A percentile compares a stretch with the other conserved stretches of the same genome.
These are phyloP conservation scores for Gymnogyps californianus DNA, from an alignment of 2,113 vertebrate species.

Conservation along the genomic window DNA sequence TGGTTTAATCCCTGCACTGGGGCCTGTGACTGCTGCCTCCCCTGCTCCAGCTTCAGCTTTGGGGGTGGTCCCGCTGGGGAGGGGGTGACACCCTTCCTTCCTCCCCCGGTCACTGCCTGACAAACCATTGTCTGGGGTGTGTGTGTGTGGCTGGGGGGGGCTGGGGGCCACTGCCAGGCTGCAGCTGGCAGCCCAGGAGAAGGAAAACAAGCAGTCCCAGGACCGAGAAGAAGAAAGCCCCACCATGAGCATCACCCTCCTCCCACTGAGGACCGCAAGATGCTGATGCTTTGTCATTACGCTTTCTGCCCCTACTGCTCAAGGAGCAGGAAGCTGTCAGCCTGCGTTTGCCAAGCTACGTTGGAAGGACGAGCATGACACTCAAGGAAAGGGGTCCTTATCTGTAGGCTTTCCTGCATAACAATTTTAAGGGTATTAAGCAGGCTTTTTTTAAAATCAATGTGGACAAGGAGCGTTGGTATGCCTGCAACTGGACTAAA, in stretches of 20 bases:
- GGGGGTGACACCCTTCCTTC: background rate
- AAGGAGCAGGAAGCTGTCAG: background rate
- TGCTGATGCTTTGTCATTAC: background rate
- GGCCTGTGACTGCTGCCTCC: no score
- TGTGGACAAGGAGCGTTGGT: background rate
- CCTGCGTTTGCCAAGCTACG: fast-evolving
- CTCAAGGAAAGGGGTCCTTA: background rate
- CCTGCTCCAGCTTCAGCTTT: background rate
- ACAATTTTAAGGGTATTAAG: background rate
- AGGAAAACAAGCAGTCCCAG: background rate
- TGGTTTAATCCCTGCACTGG: background rate
- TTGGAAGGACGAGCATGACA: background rate
- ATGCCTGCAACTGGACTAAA: background rate
- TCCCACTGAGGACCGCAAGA: background rate
- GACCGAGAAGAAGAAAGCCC: background rate
- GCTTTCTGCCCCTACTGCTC: background rate
- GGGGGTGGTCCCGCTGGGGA: fast-evolving
- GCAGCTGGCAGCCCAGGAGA: background rate
- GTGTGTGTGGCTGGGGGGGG: background rate
- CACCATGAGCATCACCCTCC: fast-evolving
- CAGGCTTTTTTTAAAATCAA: fast-evolving
- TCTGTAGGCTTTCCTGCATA: background rate
- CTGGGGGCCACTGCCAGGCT: no score
- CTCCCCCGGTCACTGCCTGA: background rate
- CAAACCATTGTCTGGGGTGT: background rate